Evolutionary conservation across 2,797 vertebrate genomes (phyloP).

Genomic region (Psittacula echo): DNA sequence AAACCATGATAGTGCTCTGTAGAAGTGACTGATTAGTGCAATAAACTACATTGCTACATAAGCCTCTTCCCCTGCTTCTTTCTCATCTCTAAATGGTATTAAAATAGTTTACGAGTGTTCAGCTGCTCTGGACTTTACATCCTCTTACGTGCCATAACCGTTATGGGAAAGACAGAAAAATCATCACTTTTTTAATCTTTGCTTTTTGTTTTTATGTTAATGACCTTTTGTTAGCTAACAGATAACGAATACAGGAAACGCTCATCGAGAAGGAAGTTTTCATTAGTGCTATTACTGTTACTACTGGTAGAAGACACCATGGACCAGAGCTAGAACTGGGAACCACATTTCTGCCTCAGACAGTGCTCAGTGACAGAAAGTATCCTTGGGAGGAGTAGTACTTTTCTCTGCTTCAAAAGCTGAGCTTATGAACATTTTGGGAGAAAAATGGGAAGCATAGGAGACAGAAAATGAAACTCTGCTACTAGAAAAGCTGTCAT

Average conservation of each 20-base stretch:
- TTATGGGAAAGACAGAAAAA: not conserved
- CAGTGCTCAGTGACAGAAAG: not conserved
- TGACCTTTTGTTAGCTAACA: constrained; percentile 4
- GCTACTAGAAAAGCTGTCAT: not conserved
- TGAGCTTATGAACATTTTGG: not conserved
- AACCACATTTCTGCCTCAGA: not conserved
- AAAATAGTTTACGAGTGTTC: constrained; percentile 54
- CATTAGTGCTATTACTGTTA: not conserved
- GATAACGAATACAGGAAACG: not conserved
- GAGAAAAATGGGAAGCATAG: not conserved
- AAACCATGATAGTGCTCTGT: not conserved
- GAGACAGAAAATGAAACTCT: not conserved
- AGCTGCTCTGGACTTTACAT: constrained; percentile 35
- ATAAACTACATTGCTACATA: constrained; percentile 16
- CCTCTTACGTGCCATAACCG: not conserved
- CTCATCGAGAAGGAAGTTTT: not conserved
- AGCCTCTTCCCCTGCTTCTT: not conserved
- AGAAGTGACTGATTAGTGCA: constrained; percentile 34
- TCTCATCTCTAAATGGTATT: constrained; percentile 23
- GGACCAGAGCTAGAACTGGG: not conserved
- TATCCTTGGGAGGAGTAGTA: not conserved
- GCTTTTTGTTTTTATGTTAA: constrained; percentile 28
- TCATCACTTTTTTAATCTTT: not conserved
- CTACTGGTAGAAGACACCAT: not conserved
- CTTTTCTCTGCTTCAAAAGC: not conserved